A percentile compares a stretch with the other conserved stretches of the same genome.
phyloP scores from a whole-genome alignment of 2,797 vertebrate genomes.

The Miichthys miiuy region DNA sequence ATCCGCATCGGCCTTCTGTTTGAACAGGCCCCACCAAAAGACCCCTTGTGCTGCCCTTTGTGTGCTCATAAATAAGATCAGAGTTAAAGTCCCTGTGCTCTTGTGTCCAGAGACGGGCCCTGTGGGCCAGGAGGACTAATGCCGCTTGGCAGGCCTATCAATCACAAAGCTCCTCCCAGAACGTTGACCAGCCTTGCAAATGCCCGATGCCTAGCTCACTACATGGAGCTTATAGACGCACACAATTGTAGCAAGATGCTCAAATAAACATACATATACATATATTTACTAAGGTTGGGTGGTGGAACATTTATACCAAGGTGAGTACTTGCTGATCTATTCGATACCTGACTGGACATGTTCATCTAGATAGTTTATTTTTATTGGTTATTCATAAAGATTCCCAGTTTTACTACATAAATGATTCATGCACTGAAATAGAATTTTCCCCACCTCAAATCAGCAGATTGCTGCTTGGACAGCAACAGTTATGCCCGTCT shows the following conservation, averaged over 20 bases:
- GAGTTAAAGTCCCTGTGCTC: conserved; percentile 83
- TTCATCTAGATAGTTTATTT: neutral
- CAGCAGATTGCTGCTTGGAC: neutral
- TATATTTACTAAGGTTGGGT: neutral
- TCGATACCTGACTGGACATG: neutral
- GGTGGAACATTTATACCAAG: neutral
- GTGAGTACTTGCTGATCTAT: neutral
- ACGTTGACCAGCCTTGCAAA: conserved; percentile 47
- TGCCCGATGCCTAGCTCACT: conserved; percentile 18
- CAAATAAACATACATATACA: neutral
- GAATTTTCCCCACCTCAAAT: neutral
- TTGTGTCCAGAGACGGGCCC: conserved; percentile 80
- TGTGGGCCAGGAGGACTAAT: conserved; percentile 78
- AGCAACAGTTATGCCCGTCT: neutral
- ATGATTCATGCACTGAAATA: neutral
- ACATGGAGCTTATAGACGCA: conserved; percentile 16
- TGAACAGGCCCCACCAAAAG: conserved; percentile 83
- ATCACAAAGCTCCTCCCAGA: conserved; percentile 72
- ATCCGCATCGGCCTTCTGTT: conserved; percentile 83
- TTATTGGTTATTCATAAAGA: neutral
- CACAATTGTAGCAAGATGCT: conserved; percentile 10
- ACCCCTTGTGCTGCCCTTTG: conserved; percentile 84
- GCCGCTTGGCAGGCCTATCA: conserved; percentile 84
- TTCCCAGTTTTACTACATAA: neutral
- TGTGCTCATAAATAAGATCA: conserved; percentile 88